phyloP scores from a whole-genome alignment of 1,140 invertebrate species.

The Phenacoccus solenopsis region DNA sequence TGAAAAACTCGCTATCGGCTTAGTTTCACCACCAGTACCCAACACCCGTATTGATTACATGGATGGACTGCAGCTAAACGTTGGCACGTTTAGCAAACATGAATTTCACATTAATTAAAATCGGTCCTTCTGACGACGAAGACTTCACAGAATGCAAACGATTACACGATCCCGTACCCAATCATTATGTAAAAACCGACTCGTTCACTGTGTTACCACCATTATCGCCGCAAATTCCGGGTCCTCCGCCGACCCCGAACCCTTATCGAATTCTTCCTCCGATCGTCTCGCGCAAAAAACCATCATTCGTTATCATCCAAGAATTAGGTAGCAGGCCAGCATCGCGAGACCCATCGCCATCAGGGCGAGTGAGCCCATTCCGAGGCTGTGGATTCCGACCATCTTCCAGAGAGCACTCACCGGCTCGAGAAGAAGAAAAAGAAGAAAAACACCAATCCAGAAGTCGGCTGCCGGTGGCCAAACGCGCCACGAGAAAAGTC shows the following conservation, averaged over 20 bases:
- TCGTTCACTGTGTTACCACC: background rate
- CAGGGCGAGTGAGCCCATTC: background rate
- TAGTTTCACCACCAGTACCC: background rate
- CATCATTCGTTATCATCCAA: background rate
- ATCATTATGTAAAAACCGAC: background rate
- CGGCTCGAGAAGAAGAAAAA: background rate
- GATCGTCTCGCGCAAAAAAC: background rate
- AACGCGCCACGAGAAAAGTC: background rate
- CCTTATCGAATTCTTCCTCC: background rate
- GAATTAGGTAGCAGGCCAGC: background rate
- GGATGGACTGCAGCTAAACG: background rate
- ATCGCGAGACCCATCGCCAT: background rate
- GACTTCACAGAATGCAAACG: background rate
- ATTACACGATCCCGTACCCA: background rate
- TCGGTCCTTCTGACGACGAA: background rate
- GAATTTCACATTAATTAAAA: conserved; percentile 9
- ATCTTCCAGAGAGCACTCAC: background rate
- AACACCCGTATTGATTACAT: background rate
- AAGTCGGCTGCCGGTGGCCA: background rate
- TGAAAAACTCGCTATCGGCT: background rate
- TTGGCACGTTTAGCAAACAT: background rate
- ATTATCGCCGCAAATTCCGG: conserved; percentile 7
- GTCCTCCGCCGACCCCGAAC: background rate
- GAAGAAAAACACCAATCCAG: conserved; percentile 6
- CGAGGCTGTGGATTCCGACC: background rate